Base-by-base conservation (phyloP, 2,113 vertebrate species). In the Serranochromis macrocephalus region DNA sequence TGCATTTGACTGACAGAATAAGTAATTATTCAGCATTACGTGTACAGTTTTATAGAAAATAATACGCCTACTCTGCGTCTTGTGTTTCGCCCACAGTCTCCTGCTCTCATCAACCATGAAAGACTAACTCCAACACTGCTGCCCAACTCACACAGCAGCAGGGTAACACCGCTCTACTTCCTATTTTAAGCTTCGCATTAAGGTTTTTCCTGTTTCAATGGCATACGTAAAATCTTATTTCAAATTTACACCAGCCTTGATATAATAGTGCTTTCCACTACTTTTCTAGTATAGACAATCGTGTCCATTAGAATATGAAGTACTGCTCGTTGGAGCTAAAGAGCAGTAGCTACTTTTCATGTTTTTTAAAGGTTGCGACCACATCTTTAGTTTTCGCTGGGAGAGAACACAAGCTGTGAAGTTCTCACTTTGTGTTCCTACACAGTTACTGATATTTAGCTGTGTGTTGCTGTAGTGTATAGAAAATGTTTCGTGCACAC, bases 1-100 rank as follows among this genome's bases (percentile, higher is more conserved):
- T 49, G 38, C 49, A n/a, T 86, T 26, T 51, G 19, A 26, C 80
- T 87, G 83, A 63, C 58, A 19, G 51, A 53, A 36, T 45, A 83
- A 53, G 29, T 57, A 36, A 57, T 71, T 29, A 36, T 40, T 83
- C 21, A 36, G 7, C 9, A 38, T 83, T 85, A 33, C 31, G 36
- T 84, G 38, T 87, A 3, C 38, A 51, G 55, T 51, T 45, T 49
- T 68, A 75, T 81, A 66, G 75, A 89, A 55, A 68, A 80, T 89
- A 47, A 78, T 85, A 80, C 66, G 53, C 51, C 57, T 86, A 38
- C 78, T 85, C 87, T 84, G 71, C 26, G 19, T 90, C 21, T 89
- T 85, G 9, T 91, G 57, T 88, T 91, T 91, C 68, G 6, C 80
- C 86, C 42, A 88, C 90, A 96, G 95, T 92, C 94, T 53, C 90